Conservation (phyloP, 2,797 vertebrate genomes). For the Anguilla pacifica region DNA sequence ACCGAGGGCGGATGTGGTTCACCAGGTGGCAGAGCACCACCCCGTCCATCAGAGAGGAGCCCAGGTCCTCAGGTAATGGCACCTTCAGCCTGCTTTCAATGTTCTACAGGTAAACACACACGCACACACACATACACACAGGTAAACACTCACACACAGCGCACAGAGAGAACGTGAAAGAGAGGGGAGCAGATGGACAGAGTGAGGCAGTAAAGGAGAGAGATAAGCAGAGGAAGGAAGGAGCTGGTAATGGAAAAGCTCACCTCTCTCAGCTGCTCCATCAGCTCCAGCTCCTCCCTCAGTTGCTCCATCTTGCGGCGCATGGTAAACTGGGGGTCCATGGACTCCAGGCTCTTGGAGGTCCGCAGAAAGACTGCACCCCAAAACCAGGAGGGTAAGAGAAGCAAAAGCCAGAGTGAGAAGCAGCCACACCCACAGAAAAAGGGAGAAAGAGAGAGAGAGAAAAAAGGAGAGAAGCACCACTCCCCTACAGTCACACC, state of each 20-base stretch:
- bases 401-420: not conserved
- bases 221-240: not conserved
- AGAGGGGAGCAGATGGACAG: not conserved
- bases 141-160: not conserved
- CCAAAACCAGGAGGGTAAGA: not conserved
- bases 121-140: not conserved
- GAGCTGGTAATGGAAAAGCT: not conserved
- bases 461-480: not conserved
- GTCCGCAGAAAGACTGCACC: constrained; percentile 80
- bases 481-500: not conserved
- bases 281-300: constrained; percentile 87
- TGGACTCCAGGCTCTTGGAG: constrained; percentile 87
- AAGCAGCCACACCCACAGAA: not conserved
- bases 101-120: constrained; percentile 57
- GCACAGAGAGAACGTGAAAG: not conserved
- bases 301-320: constrained; percentile 95
- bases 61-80: constrained; percentile 86
- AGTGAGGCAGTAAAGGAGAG: not conserved
- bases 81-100: constrained; percentile 90
- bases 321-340: constrained; percentile 95
- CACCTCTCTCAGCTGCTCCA: constrained; percentile 79
- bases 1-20: constrained; percentile 89
- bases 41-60: constrained; percentile 90
- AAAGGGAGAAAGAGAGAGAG: not conserved
- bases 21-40: constrained; percentile 93